Evolutionary conservation across 2,797 vertebrate genomes (phyloP).

Genomic region (Enteromius mattozi): DNA sequence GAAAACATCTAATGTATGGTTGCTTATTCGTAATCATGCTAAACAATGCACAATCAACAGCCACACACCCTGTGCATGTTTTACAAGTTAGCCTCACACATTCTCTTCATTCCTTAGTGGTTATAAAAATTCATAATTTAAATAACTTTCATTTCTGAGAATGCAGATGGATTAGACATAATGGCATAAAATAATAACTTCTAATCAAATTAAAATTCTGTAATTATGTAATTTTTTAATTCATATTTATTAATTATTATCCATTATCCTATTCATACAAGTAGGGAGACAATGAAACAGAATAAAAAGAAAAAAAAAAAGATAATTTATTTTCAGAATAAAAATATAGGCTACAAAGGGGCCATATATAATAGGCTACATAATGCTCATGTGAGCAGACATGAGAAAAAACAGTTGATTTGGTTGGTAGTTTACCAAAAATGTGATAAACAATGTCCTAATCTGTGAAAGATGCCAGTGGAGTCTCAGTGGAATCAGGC

Average conservation of each 20-base stretch:
- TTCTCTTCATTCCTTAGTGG: background rate
- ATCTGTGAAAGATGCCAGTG: background rate
- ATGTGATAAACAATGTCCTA: background rate
- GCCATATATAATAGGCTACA: background rate
- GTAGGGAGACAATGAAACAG: background rate
- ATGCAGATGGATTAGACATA: background rate
- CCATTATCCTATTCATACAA: background rate
- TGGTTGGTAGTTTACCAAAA: background rate
- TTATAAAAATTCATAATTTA: background rate
- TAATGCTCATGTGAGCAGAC: background rate
- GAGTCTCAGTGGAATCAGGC: too few species aligned
- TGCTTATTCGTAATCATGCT: constrained; percentile 1
- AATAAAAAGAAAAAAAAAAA: too few species aligned
- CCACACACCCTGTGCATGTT: background rate
- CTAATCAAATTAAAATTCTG: background rate
- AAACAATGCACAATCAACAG: background rate
- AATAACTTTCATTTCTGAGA: background rate
- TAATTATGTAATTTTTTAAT: background rate
- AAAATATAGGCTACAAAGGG: background rate
- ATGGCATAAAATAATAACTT: background rate
- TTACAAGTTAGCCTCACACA: background rate
- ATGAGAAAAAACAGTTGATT: background rate
- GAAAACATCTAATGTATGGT: constrained; percentile 40
- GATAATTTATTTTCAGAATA: background rate
- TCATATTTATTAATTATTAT: background rate